phyloP scores from a whole-genome alignment of 2,797 vertebrate species.

The Xenops minutus region DNA sequence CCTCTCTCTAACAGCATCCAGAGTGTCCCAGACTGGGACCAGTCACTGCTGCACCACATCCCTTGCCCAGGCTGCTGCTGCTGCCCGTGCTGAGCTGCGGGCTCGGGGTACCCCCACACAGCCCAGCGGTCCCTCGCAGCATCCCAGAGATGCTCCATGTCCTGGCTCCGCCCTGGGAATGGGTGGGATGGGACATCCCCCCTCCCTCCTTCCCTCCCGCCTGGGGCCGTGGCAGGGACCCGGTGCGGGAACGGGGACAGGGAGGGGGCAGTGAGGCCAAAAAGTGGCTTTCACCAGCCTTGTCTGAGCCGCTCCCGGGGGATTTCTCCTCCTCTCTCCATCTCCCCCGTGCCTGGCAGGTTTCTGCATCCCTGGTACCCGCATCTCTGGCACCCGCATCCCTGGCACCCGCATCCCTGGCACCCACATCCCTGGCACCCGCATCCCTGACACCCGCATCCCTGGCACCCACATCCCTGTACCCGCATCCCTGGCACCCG shows the following conservation, averaged over 20 bases:
- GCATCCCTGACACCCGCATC: no score
- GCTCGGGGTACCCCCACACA: background rate
- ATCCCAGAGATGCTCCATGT: background rate
- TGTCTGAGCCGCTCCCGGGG: background rate
- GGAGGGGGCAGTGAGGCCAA: no score
- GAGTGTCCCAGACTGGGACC: no score
- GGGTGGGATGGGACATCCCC: background rate
- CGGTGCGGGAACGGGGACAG: background rate
- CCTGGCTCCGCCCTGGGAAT: rapidly evolving
- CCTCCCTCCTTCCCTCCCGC: no score
- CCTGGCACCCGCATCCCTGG: background rate
- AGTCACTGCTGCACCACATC: background rate
- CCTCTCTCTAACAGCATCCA: rapidly evolving
- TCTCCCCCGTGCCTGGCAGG: background rate
- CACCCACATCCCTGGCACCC: no score
- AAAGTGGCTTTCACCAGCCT: background rate
- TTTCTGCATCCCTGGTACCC: background rate
- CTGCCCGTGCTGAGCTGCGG: background rate
- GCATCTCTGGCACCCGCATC: no score
- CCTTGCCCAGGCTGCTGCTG: background rate
- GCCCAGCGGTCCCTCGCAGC: rapidly evolving
- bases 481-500: no score
- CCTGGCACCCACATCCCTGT: no score
- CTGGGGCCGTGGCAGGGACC: background rate
- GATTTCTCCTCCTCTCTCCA: background rate